Conservation (phyloP, 2,888 invertebrate species). For the Leptinotarsa juncta region DNA sequence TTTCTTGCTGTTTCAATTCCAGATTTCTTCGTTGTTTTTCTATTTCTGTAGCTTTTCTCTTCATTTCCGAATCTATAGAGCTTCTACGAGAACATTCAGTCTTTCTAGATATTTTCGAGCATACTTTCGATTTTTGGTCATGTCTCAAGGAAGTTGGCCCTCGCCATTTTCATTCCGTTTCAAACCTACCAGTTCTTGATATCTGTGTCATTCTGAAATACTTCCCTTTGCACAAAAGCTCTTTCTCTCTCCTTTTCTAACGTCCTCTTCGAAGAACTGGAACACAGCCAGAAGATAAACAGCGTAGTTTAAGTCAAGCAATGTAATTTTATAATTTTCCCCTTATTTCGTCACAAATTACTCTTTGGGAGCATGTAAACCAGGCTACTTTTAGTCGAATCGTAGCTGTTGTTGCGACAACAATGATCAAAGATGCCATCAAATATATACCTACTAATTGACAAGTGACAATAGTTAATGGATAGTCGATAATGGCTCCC, state of each 20-base stretch:
- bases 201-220: too few species aligned
- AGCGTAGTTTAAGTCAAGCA: conserved; percentile 66
- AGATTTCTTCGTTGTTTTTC: too few species aligned
- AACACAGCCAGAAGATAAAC: conserved; percentile 61
- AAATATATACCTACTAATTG: conserved; percentile 24
- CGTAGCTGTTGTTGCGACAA: conserved; percentile 62
- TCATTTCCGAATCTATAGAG: too few species aligned
- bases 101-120: too few species aligned
- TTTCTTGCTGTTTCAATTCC: too few species aligned
- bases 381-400: conserved; percentile 65
- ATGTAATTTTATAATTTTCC: conserved; percentile 69
- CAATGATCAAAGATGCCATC: conserved; percentile 51
- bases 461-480: conserved; percentile 20
- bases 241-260: conserved; percentile 8
- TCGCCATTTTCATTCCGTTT: too few species aligned
- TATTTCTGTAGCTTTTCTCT: too few species aligned
- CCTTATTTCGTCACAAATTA: conserved; percentile 69
- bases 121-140: too few species aligned
- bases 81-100: too few species aligned
- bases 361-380: conserved; percentile 65
- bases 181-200: too few species aligned
- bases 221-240: too few species aligned
- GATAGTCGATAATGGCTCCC: not conserved
- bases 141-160: too few species aligned
- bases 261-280: conserved; percentile 11